Percentiles rank a stretch among this genome's conserved stretches.
phyloP scores from a whole-genome alignment of 2,888 invertebrate genomes.

The Poecilus cupreus region DNA sequence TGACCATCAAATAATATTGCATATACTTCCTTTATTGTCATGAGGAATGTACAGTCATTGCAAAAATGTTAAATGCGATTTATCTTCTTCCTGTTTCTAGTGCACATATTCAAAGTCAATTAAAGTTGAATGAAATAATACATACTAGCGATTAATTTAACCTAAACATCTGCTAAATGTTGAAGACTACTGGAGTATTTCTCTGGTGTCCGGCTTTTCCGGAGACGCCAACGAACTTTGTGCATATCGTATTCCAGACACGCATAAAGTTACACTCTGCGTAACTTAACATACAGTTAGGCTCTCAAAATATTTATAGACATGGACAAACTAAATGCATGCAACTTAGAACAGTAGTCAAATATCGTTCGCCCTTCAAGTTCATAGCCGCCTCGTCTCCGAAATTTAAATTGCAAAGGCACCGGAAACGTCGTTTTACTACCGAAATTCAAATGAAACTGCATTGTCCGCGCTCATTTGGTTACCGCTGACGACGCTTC shows the following conservation, averaged over 20 bases:
- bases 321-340: neutral
- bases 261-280: constrained; percentile 12
- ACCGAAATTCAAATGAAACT: constrained; percentile 11
- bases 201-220: neutral
- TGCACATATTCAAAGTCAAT: too few species aligned
- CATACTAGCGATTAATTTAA: too few species aligned
- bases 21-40: too few species aligned
- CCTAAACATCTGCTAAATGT: neutral
- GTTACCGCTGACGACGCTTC: neutral
- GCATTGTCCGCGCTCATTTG: constrained; percentile 19
- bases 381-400: neutral
- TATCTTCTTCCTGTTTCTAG: too few species aligned
- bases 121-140: too few species aligned
- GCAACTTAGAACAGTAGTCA: neutral
- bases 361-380: neutral
- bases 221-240: constrained; percentile 33
- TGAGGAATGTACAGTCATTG: too few species aligned
- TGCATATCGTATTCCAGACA: constrained; percentile 20
- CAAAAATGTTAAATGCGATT: too few species aligned
- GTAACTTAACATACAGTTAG: constrained; percentile 21
- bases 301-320: neutral
- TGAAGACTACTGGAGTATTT: neutral
- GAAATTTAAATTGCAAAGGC: constrained; percentile 32
- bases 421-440: constrained; percentile 37
- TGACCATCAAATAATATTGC: too few species aligned